Percentiles rank a stretch among this genome's conserved stretches.
phyloP scores from a whole-genome alignment of 2,113 vertebrate species.

The Chloropsis cyanopogon region DNA sequence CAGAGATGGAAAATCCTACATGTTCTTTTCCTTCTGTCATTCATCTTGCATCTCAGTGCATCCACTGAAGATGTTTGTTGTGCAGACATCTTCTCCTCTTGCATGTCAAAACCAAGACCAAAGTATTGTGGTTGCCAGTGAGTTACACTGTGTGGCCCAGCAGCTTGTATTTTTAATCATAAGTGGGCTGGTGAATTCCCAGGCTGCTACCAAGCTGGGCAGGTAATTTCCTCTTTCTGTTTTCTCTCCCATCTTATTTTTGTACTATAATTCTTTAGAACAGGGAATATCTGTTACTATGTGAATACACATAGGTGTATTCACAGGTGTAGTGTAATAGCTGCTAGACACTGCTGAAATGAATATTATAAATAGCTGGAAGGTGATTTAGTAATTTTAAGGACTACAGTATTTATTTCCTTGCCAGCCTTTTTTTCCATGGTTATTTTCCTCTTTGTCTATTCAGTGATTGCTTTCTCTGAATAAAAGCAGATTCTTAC shows the following conservation, averaged over 20 bases:
- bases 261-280: not conserved
- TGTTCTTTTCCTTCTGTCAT: not conserved
- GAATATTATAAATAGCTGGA: not conserved
- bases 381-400: constrained; percentile 4
- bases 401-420: not conserved
- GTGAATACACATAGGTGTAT: not conserved
- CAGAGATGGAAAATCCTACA: not conserved
- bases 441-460: not conserved
- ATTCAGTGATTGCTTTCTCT: not conserved
- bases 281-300: not conserved
- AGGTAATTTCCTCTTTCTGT: not conserved
- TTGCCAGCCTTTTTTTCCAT: not conserved
- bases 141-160: not conserved
- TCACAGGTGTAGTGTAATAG: not conserved
- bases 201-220: not conserved
- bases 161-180: not conserved
- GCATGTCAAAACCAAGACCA: not conserved
- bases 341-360: not conserved
- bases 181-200: not conserved
- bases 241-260: not conserved
- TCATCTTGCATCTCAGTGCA: not conserved
- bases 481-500: not conserved
- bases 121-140: not conserved
- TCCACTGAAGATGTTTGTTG: not conserved
- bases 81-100: not conserved